Conservation (phyloP, 2,888 invertebrate species). For the Dryadula phaetusa region DNA sequence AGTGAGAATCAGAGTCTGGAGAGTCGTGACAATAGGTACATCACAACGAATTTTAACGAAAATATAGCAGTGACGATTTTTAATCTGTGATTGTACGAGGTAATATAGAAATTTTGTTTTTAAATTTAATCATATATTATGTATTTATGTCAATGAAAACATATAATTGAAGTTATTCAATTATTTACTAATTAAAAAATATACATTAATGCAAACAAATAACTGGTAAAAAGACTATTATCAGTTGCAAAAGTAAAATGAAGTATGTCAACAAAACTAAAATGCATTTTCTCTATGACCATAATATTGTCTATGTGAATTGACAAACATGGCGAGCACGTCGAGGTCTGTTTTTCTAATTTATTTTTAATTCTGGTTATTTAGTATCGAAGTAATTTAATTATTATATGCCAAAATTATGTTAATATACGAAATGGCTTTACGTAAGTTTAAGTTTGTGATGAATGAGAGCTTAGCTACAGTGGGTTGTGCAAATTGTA, state of each 20-base stretch:
- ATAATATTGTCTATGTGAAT: slow-evolving; percentile 56
- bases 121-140: too few relatives aligned
- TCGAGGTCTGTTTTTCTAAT: slow-evolving; percentile 84
- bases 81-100: too few relatives aligned
- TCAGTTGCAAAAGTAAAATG: slow-evolving; percentile 10
- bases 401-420: slow-evolving; percentile 55
- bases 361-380: slow-evolving; percentile 66
- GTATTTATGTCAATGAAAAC: too few relatives aligned
- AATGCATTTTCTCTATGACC: slow-evolving; percentile 9
- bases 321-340: slow-evolving; percentile 87
- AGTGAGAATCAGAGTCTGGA: too few relatives aligned
- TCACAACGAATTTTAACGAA: too few relatives aligned
- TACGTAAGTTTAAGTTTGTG: slow-evolving; percentile 60
- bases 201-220: background rate
- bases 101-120: too few relatives aligned
- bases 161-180: too few relatives aligned
- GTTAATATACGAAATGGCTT: slow-evolving; percentile 55
- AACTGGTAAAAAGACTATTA: background rate
- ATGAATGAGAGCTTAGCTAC: slow-evolving; percentile 48
- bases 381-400: slow-evolving; percentile 55
- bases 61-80: too few relatives aligned
- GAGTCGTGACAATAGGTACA: too few relatives aligned
- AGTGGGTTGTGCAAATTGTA: slow-evolving; percentile 52
- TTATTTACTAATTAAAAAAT: background rate
- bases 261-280: slow-evolving; percentile 22